phyloP scores from a whole-genome alignment of 2,797 vertebrate genomes.

The Semaprochilodus insignis region DNA sequence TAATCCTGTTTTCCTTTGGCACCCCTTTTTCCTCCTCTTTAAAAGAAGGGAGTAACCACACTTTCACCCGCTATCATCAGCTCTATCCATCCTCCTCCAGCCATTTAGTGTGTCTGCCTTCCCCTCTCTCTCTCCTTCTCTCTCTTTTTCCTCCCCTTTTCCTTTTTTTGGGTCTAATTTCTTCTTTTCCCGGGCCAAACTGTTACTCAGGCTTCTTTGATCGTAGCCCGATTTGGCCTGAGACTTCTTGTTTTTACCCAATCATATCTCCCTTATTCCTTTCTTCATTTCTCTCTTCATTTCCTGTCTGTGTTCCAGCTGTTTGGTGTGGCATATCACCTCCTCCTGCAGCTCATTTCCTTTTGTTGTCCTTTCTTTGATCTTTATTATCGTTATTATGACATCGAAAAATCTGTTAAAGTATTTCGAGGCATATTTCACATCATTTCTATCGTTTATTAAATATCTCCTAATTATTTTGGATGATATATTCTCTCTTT shows the following conservation, averaged over 20 bases:
- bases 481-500: background rate
- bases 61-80: conserved; percentile 7
- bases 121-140: background rate
- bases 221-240: background rate
- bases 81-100: conserved; percentile 4
- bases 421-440: too few species aligned
- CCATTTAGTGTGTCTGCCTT: background rate
- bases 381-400: background rate
- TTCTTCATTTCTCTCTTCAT: background rate
- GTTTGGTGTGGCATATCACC: background rate
- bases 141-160: background rate
- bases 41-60: conserved; percentile 3
- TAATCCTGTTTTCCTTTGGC: conserved; percentile 2
- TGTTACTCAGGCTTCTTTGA: background rate
- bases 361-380: background rate
- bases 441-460: background rate
- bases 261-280: background rate
- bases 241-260: background rate
- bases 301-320: background rate
- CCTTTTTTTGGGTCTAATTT: background rate
- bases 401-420: background rate
- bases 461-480: background rate
- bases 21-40: conserved; percentile 8
- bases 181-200: background rate
- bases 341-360: background rate